Base-by-base conservation (phyloP, 2,888 invertebrate species). In the Heliconius cydno region DNA sequence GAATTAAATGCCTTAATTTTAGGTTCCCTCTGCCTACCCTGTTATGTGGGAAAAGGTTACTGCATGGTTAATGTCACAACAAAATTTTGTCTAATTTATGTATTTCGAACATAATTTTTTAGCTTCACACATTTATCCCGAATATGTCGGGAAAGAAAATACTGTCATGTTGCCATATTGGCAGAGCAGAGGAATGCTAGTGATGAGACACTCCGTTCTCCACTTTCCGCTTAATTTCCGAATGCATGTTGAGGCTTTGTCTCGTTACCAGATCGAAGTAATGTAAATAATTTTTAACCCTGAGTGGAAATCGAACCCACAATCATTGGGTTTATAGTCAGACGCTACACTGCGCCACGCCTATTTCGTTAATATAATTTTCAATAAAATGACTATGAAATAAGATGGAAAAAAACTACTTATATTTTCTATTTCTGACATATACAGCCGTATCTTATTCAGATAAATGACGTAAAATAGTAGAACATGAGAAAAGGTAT, bases 391-490 rank as follows among this genome's bases (percentile, higher is more conserved):
- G 5, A 25, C 12, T 38, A 68, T 30, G 28, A 77, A 65, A 66
- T 22, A 10, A 65, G 60, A 63, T 25, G 15, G 15, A 71, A 70
- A 68, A 71, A 30, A 63, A 41, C 46, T 65, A 63, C 41, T 77
- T 65, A 15, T 77, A 46, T 71, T 65, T 28, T 77, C n/a, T 63
- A 71, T 46, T 46, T 41, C 41, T 30, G 41, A 71, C 63, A 70
- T 76, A 70, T 77, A 60, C 22, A 12, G 12, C 46, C 63, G 13
- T 71, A 70, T 70, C 41, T 77, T 71, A 65, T 77, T 71, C 57
- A 63, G 63, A 71, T 71, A 71, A 63, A 77, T 70, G 77, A 77
- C 77, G 63, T 68, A 77, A 77, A 70, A 77, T 63, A 38, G 41
- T 6, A 68, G 77, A 71, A 77, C 68, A 63, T 30, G 76, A 52